Base-by-base conservation (phyloP, 2,888 invertebrate species). In the Drosophila acutilabella region DNA sequence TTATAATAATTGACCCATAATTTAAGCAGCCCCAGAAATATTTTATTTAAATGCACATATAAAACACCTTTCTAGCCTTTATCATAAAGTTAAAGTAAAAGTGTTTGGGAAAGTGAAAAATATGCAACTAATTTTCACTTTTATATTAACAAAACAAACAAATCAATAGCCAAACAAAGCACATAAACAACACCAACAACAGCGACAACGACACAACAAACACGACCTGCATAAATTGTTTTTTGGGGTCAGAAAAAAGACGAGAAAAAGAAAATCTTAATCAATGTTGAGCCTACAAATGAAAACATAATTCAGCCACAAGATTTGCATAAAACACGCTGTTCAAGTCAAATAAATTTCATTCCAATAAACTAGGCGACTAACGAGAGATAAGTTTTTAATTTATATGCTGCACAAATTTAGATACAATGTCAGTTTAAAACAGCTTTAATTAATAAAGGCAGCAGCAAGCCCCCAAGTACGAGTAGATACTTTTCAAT, bases 261-360 rank as follows among this genome's bases (percentile, higher is more conserved):
- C 23, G 6, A 7, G 14, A 11, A 33, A 18, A 64, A 30, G 30
- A 71, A 81, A 88, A 83, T 86, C 89, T 88, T 81, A 83, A 83
- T 83, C 79, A 78, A 66, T 51, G 26, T 64, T 68, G 30, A 71
- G 78, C 87, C 71, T 57, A 86, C 74, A 81, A 88, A 83, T 83
- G 81, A 87, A 83, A 88, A 83, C 89, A 83, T 83, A 88, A 87
- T 88, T 83, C 81, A 88, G 72, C 52, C 33, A 16, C 18, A 61
- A 71, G 81, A 88, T 83, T 83, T 83, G 89, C 83, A 83, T 83
- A 83, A 83, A 88, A 83, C 83, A 83, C 54, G 68, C 20, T 65
- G 78, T 69, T 88, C 71, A 78, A 72, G 82, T 88, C 89, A 81
- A 78, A 83, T 83, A 83, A 83, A 88, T 83, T 88, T 71, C 62